Evolutionary conservation across 1,140 invertebrate genomes (phyloP).

Genomic region (Heliothis subflexa): DNA sequence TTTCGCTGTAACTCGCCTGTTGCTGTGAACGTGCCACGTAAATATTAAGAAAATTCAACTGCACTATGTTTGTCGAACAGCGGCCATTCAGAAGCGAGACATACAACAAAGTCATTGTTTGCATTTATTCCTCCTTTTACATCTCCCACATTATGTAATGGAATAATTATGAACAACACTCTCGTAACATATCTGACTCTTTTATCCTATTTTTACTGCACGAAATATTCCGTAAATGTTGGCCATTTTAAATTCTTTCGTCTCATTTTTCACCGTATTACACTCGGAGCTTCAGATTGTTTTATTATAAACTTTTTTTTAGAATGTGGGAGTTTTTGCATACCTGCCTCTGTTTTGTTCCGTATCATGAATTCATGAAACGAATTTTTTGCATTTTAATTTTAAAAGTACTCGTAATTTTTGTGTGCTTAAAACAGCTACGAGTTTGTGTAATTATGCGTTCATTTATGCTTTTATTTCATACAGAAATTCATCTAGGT

Average conservation of each 20-base stretch:
- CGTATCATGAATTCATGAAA: conserved; percentile 71
- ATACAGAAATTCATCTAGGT: conserved; percentile 12
- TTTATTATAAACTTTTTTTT: conserved; percentile 75
- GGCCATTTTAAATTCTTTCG: conserved; percentile 70
- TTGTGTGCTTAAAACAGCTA: conserved; percentile 48
- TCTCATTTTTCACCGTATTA: conserved; percentile 73
- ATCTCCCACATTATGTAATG: conserved; percentile 36
- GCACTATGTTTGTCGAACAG: conserved; percentile 10
- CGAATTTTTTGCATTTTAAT: conserved; percentile 58
- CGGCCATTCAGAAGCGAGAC: conserved; percentile 16
- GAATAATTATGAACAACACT: conserved; percentile 46
- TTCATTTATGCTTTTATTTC: conserved; percentile 30
- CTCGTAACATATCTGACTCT: conserved; percentile 36
- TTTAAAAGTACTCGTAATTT: conserved; percentile 63
- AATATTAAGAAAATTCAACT: conserved; percentile 42
- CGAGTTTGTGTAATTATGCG: conserved; percentile 28
- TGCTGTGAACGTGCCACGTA: conserved; percentile 55
- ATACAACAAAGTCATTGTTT: conserved; percentile 19
- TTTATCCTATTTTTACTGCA: conserved; percentile 49
- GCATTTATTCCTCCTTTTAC: background rate
- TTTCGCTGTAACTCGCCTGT: conserved; percentile 62
- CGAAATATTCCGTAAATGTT: conserved; percentile 69
- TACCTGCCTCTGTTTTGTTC: conserved; percentile 68
- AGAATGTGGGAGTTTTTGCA: conserved; percentile 70
- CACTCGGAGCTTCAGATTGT: conserved; percentile 71